A percentile compares a stretch with the other conserved stretches of the same genome.
Evolutionary conservation across 1,140 invertebrate genomes (phyloP).

Genomic region (Bombus turneri): DNA sequence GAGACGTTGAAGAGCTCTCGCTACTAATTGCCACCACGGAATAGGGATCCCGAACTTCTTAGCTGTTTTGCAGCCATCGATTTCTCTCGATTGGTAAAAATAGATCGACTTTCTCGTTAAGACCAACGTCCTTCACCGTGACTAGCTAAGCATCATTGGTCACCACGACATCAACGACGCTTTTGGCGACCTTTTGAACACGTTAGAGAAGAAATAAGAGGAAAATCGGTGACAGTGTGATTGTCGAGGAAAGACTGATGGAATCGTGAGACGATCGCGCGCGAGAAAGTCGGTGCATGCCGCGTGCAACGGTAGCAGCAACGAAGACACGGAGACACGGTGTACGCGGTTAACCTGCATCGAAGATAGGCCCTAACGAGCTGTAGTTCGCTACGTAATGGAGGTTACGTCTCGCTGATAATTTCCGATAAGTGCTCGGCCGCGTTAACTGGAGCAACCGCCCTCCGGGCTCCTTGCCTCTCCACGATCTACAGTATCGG

Average conservation of each 20-base stretch:
- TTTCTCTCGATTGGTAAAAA: conserved; percentile 22
- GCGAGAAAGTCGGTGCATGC: not conserved
- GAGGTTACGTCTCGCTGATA: conserved; percentile 79
- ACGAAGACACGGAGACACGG: not conserved
- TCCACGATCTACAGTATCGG: conserved; percentile 40
- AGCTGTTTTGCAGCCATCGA: conserved; percentile 2
- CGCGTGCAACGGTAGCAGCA: not conserved
- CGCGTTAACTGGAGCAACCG: conserved; percentile 77
- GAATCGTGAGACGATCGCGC: not conserved
- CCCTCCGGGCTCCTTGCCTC: conserved; percentile 49
- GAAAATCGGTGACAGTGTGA: not conserved
- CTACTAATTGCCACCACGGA: conserved; percentile 6
- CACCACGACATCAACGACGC: not conserved
- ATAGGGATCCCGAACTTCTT: no score
- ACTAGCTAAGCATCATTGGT: not conserved
- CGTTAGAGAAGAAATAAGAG: not conserved
- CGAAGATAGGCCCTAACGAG: conserved; percentile 73
- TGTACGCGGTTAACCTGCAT: conserved; percentile 66
- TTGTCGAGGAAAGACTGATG: not conserved
- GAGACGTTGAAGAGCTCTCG: not conserved
- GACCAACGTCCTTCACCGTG: not conserved
- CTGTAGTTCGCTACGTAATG: conserved; percentile 72
- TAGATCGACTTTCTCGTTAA: conserved; percentile 25
- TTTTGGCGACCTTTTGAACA: not conserved
- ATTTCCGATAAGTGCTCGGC: conserved; percentile 80